These are phyloP conservation scores for Halesus radiatus DNA, from an alignment of 1,140 invertebrate species.

Conservation along the genomic window DNA sequence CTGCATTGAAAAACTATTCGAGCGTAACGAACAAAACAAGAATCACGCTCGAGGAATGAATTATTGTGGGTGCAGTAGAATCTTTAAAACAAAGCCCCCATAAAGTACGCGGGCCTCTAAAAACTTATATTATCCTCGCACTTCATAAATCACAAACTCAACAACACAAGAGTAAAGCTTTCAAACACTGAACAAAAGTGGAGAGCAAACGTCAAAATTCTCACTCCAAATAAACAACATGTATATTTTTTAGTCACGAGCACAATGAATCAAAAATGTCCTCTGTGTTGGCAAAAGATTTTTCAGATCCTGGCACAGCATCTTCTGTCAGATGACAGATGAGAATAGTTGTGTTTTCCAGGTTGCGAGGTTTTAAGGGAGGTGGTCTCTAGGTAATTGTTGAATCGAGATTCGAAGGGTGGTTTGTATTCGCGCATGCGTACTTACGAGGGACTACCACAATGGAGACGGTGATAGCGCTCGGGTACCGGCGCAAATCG, in stretches of 20 bases:
- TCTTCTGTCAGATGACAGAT: neutral
- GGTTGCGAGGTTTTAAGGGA: neutral
- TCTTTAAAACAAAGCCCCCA: neutral
- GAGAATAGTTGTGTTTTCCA: no score
- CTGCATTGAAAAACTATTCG: constrained; percentile 18
- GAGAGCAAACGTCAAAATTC: constrained; percentile 2
- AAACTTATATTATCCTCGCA: neutral
- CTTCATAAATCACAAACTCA: constrained; percentile 19
- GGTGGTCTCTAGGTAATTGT: neutral
- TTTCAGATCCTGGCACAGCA: neutral
- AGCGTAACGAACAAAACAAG: neutral
- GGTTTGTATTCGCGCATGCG: constrained; percentile 19
- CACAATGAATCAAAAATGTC: neutral
- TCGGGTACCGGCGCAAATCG: constrained; percentile 41
- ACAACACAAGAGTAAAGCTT: constrained; percentile 1
- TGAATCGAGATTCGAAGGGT: neutral
- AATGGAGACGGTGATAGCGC: constrained; percentile 11
- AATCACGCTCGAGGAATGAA: neutral
- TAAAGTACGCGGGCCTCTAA: neutral
- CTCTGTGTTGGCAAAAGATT: neutral
- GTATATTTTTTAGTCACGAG: neutral
- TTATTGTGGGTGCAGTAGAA: constrained; percentile 7
- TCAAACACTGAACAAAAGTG: neutral
- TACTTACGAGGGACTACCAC: constrained; percentile 19
- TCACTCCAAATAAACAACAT: constrained; percentile 1